A percentile compares a stretch with the other conserved stretches of the same genome.
phyloP scores from a whole-genome alignment of 2,888 invertebrate genomes.

The Seira musarum region DNA sequence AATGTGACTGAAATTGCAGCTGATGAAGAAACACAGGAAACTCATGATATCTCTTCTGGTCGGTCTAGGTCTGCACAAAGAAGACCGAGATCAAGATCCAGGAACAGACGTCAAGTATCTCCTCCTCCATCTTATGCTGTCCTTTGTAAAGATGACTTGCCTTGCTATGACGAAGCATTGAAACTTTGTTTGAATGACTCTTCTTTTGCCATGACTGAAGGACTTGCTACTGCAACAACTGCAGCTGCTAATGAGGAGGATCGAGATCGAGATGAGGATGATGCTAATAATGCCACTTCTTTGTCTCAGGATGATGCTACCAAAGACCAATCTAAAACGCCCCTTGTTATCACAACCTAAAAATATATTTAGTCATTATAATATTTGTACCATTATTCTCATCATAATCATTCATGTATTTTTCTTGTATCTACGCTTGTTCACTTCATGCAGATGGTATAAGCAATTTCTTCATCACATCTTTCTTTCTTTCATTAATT shows the following conservation, averaged over 20 bases:
- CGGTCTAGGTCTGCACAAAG: too few species aligned
- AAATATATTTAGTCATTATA: too few species aligned
- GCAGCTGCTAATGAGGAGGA: too few species aligned
- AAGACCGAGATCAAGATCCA: background rate
- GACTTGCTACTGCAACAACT: background rate
- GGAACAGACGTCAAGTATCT: slow-evolving; percentile 11
- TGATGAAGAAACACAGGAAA: too few species aligned
- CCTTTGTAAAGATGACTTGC: slow-evolving; percentile 47
- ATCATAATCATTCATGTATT: too few species aligned
- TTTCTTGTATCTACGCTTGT: too few species aligned
- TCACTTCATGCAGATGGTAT: too few species aligned
- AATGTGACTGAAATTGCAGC: background rate
- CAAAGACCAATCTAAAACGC: background rate
- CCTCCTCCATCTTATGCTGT: slow-evolving; percentile 46
- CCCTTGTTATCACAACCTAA: background rate
- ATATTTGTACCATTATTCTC: too few species aligned
- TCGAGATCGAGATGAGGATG: too few species aligned
- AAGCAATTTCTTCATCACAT: too few species aligned
- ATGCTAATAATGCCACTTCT: background rate
- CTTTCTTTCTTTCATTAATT: too few species aligned
- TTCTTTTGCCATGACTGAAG: background rate
- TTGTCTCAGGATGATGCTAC: background rate
- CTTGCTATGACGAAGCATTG: slow-evolving; percentile 51
- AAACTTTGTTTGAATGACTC: slow-evolving; percentile 30
- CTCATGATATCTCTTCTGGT: too few species aligned